Evolutionary conservation across 2,797 vertebrate species (phyloP).

Genomic region (Protonibea diacanthus): DNA sequence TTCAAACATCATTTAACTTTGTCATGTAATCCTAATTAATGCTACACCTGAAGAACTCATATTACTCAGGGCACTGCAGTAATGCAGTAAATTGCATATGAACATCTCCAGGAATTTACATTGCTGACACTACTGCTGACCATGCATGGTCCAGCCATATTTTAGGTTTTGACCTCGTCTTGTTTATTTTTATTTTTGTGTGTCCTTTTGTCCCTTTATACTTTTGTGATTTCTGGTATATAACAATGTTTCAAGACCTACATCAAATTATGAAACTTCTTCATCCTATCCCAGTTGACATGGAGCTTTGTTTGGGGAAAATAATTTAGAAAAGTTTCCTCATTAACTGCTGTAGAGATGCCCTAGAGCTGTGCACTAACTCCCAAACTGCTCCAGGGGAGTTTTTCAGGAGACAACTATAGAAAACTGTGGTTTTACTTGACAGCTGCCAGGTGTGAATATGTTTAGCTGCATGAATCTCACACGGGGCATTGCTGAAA

Average conservation of each 20-base stretch:
- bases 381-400: constrained; percentile 44
- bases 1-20: too few species aligned
- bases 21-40: too few species aligned
- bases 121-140: too few species aligned
- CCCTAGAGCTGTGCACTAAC: constrained; percentile 25
- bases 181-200: neutral
- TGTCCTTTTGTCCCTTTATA: neutral
- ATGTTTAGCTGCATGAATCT: constrained; percentile 41
- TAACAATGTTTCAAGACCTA: neutral
- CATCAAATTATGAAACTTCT: constrained; percentile 1
- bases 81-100: too few species aligned
- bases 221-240: neutral
- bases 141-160: too few species aligned
- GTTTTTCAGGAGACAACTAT: constrained; percentile 37
- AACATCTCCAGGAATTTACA: too few species aligned
- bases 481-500: constrained; percentile 23
- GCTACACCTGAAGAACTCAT: too few species aligned
- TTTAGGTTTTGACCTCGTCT: too few species aligned
- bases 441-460: constrained; percentile 56
- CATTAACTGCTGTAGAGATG: constrained; percentile 33
- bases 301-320: constrained; percentile 22
- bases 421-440: constrained; percentile 52
- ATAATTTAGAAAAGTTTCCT: constrained; percentile 35
- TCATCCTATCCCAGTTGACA: constrained; percentile 17
- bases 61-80: too few species aligned